Base-by-base conservation (phyloP, 2,113 vertebrate genomes). In the Australoheros scitulus region DNA sequence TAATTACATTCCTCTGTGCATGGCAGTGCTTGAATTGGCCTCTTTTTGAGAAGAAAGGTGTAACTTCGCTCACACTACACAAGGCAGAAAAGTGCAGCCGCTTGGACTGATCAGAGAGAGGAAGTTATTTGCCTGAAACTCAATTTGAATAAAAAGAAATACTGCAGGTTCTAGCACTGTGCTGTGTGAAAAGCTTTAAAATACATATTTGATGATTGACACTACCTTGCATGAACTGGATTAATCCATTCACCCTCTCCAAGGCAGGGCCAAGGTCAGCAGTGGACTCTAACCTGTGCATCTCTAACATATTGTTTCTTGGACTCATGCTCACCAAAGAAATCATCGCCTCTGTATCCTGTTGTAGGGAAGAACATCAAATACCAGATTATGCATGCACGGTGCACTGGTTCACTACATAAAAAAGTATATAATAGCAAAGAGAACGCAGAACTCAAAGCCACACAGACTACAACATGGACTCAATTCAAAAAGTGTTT, bases 151-250 rank as follows among this genome's bases (percentile, higher is more conserved):
- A 72, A 20, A 72, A 52, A 52, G 15, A 72, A 72, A 72, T 72
- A 72, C 34, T 34, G 34, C 7, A 34, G 22, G 43, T 72, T 18
- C 24, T 32, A 72, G 43, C 15, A 72, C 24, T 32, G 43, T 20
- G 43, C 43, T 72, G 29, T 6, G 18, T 70, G 10, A 47, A 70
- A 70, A 70, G 18, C 26, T 70, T 70, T 29, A 70, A 50, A 29
- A 50, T 22, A 50, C 24, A 70, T 10, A 0, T 29, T 10, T 52
- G 65, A 29, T 70, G 43, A 52, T 13, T 32, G n/a, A 38, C 36
- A 60, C 2, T 56, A 96, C 95, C 96, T 94, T 95, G 94, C 87
- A 96, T 95, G 3, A 89, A 64, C 24, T 93, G 92, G 24, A 96
- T 83, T 11, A 96, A 76, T 11, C 82, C 88, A 59, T 96, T 91